These are phyloP conservation scores for Dryocosmus kuriphilus DNA, from an alignment of 2,888 invertebrate genomes.

Conservation along the genomic window DNA sequence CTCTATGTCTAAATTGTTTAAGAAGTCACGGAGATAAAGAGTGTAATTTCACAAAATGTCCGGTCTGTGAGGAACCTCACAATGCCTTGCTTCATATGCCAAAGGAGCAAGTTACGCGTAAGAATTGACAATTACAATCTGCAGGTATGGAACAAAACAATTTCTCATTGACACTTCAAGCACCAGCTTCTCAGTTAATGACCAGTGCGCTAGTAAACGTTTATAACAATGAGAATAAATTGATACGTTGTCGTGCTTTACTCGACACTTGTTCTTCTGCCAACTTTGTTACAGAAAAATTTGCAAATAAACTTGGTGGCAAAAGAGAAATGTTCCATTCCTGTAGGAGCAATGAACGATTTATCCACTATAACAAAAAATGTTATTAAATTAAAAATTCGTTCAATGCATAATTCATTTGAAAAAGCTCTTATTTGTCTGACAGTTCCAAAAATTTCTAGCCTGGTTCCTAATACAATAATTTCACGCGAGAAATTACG, in stretches of 20 bases:
- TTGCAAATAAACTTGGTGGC: conserved; percentile 47
- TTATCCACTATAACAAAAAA: conserved; percentile 43
- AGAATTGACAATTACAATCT: no score
- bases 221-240: no score
- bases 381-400: conserved; percentile 37
- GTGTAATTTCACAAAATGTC: not conserved
- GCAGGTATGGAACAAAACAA: no score
- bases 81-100: not conserved
- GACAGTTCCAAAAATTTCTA: conserved; percentile 47
- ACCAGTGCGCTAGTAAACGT: no score
- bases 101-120: not conserved
- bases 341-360: conserved; percentile 49
- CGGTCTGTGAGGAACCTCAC: conserved; percentile 5
- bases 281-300: conserved; percentile 52
- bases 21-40: conserved; percentile 21
- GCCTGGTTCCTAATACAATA: conserved; percentile 35
- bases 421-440: conserved; percentile 46
- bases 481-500: conserved; percentile 37
- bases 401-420: conserved; percentile 43
- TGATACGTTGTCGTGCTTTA: no score
- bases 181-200: no score
- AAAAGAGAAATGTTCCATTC: conserved; percentile 39
- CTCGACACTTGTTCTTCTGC: conserved; percentile 52
- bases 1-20: conserved; percentile 46
- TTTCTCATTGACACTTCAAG: no score